Evolutionary conservation across 2,113 vertebrate genomes (phyloP), one percentile per base, ranked within the genome.

Genomic region (Tylochromis polylepis): DNA sequence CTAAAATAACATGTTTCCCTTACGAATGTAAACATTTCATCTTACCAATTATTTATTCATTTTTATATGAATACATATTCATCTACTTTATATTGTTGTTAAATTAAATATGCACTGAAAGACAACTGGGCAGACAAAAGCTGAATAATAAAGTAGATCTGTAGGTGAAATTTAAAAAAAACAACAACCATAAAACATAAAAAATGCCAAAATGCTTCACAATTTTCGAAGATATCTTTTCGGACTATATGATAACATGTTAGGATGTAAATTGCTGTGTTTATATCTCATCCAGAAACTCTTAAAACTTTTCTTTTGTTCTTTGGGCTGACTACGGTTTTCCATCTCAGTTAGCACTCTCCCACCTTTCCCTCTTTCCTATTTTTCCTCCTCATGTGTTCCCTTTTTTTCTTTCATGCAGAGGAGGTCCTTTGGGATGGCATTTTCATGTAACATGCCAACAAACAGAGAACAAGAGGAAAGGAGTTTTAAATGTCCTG

Each of bases 401-500:
- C 11, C 46, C 60, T 43, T 56, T 29, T 49, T 67, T 55, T 41
- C 62, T 59, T 55, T 89, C 46, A 43, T 84, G 81, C 83, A 62
- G 82, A 83, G 79, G 83, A 88, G 53, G 55, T 89, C 91, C 82
- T 88, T n/a, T 5, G 88, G 83, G 88, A 91, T 2, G 8, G 15
- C 1, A 60, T 93, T 88, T 91, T 88, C 86, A 87, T 89, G 84
- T 83, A 89, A 85, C 87, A 82, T 36, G 56, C 83, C 92, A 87
- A 86, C 87, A 85, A 85, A 87, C 49, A 1, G n/a, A 79, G 87
- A 89, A 87, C 62, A 84, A 82, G 81, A 86, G 22, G 78, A 53
- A 70, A 84, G 43, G 84, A 62, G 78, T 86, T 87, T 89, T 91
- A 91, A 93, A 86, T 90, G 87, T 88, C 84, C 89, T 36, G 85